phyloP scores from a whole-genome alignment of 2,797 vertebrate species.

The Dipus sagitta region DNA sequence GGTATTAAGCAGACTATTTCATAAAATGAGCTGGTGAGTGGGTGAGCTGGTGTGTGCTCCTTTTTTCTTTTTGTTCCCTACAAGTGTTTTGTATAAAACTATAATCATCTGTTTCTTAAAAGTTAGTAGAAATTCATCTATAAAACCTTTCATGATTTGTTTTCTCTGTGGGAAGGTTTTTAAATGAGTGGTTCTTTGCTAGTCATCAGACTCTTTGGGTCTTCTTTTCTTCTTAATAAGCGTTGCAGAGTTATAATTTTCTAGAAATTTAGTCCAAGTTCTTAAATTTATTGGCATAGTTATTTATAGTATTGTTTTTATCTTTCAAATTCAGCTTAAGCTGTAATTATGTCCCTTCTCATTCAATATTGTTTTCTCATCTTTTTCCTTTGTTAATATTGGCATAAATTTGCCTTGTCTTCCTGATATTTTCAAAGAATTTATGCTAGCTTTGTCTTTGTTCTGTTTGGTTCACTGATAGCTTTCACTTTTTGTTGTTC shows the following conservation, averaged over 20 bases:
- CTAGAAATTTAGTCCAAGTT: conserved; percentile 64
- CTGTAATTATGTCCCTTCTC: conserved; percentile 36
- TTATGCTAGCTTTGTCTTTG: neutral
- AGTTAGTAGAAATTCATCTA: conserved; percentile 54
- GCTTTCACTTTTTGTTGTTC: neutral
- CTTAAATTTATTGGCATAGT: conserved; percentile 64
- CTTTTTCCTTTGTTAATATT: neutral
- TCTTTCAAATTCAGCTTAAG: neutral
- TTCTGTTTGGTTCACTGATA: neutral
- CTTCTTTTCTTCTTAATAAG: conserved; percentile 54
- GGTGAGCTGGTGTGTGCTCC: neutral
- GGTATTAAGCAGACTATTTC: neutral
- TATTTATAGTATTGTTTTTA: conserved; percentile 64
- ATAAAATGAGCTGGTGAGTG: neutral
- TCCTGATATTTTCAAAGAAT: neutral
- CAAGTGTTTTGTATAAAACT: conserved; percentile 36
- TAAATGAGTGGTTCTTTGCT: conserved; percentile 49
- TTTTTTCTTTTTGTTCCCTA: conserved; percentile 8
- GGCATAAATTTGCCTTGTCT: neutral
- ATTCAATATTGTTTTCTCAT: neutral
- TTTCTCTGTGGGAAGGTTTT: conserved; percentile 72
- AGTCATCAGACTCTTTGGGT: neutral
- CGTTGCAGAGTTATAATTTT: conserved; percentile 73
- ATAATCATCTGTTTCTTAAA: conserved; percentile 58
- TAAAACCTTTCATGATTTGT: conserved; percentile 46